Base-by-base conservation (phyloP, 2,113 vertebrate species). In the Nannospalax galili region DNA sequence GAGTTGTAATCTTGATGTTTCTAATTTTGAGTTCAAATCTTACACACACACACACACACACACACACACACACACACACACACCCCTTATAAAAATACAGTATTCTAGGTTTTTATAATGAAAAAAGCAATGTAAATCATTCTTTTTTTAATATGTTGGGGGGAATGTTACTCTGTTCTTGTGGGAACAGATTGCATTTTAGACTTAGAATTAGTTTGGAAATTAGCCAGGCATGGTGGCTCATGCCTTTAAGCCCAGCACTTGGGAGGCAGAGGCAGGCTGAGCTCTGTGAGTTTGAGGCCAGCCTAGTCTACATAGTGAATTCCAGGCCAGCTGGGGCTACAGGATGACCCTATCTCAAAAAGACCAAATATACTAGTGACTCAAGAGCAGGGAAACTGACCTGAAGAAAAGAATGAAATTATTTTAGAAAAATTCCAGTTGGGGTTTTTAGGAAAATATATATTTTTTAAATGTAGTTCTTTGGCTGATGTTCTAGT, bases 391-490 rank as follows among this genome's bases (percentile, higher is more conserved):
- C 22, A 82, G 56, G 75, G 77, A 22, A 26, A 40, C 78, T 88
- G 40, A 92, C 60, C 4, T 70, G 58, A 67, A 94, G 48, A 91
- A 93, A 26, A 30, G 45, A 84, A 74, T 75, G 58, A 88, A 69
- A 84, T 56, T 79, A 3, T 37, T 75, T 92, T 80, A 28, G 42
- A 42, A 87, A 74, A 35, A 77, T 48, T 77, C 17, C n/a, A 45
- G 40, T 90, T 96, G 26, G 5, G 45, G 48, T 77, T 94, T 90
- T 72, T 40, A 40, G 82, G n/a, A 95, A 88, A 91, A 12, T 74
- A 52, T 89, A n/a, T n/a, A n/a, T 92, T 9, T 58, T 87, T 7
- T 42, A 19, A 90, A 81, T 95, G 20, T 42, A 58, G 17, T 81
- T 93, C 70, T 80, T 94, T 91, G 65, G 9, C 74, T n/a, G n/a